Conservation (phyloP, 2,113 vertebrate species). For the Penelope pileata region DNA sequence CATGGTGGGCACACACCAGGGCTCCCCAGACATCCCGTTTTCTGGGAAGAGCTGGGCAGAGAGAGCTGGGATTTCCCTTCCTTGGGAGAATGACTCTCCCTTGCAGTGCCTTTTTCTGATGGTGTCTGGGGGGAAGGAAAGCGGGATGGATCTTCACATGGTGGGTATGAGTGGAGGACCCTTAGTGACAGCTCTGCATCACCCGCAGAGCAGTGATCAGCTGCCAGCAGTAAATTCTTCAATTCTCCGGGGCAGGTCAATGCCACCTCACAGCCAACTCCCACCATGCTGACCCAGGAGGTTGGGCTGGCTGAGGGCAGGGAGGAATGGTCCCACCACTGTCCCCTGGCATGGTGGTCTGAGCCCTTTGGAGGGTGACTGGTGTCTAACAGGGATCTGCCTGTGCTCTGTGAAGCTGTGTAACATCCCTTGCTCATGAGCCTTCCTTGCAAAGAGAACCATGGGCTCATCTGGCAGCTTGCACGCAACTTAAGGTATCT, state of each 20-base stretch:
- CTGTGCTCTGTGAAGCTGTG: background rate
- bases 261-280: background rate
- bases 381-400: background rate
- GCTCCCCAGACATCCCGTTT: accelerated
- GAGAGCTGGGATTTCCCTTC: background rate
- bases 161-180: background rate
- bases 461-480: background rate
- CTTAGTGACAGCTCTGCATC: background rate
- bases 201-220: background rate
- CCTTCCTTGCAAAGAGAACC: background rate
- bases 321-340: accelerated
- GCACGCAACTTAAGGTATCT: background rate
- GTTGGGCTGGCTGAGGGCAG: background rate
- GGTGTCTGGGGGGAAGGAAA: background rate
- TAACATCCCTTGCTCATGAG: background rate
- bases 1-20: background rate
- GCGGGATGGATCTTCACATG: background rate
- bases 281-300: accelerated
- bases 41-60: background rate
- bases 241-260: background rate
- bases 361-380: background rate
- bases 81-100: background rate
- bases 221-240: background rate
- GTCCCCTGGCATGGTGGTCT: background rate
- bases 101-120: background rate